Percentiles rank a stretch among this genome's conserved stretches.
These are phyloP conservation scores for Pandion haliaetus DNA, from an alignment of 2,113 vertebrate genomes.

Conservation along the genomic window DNA sequence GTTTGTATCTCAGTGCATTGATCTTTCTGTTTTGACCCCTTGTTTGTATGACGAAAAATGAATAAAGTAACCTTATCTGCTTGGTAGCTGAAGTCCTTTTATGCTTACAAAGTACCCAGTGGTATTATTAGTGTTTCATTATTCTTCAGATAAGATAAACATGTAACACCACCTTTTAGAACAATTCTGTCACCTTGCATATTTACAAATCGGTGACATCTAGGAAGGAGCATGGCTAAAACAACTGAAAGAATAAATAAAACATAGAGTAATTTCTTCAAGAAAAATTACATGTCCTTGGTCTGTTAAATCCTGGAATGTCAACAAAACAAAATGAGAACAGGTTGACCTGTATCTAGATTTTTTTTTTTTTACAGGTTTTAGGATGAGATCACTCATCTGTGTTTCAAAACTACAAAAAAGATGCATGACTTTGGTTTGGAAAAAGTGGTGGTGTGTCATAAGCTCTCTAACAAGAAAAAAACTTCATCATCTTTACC, in stretches of 20 bases:
- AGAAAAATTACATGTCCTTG: neutral
- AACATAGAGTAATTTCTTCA: neutral
- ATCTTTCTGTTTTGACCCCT: neutral
- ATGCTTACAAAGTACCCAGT: neutral
- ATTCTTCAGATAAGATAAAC: neutral
- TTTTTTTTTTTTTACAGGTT: neutral
- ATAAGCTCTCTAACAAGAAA: neutral
- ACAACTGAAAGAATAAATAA: too few species aligned
- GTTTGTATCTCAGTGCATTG: neutral
- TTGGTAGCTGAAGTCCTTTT: neutral
- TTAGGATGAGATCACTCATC: neutral
- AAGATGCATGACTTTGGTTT: neutral
- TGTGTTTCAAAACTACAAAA: neutral
- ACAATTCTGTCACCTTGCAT: neutral
- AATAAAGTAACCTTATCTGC: neutral
- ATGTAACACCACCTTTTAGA: rapidly evolving
- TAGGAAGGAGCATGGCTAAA: neutral
- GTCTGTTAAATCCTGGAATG: neutral
- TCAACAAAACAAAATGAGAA: neutral
- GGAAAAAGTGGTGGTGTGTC: neutral
- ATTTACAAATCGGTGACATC: neutral
- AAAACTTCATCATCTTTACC: neutral
- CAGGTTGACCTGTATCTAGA: rapidly evolving
- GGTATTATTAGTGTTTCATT: neutral
- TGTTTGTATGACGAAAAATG: neutral